Evolutionary conservation across 1,140 invertebrate genomes (phyloP).

Genomic region (Araneus ventricosus): DNA sequence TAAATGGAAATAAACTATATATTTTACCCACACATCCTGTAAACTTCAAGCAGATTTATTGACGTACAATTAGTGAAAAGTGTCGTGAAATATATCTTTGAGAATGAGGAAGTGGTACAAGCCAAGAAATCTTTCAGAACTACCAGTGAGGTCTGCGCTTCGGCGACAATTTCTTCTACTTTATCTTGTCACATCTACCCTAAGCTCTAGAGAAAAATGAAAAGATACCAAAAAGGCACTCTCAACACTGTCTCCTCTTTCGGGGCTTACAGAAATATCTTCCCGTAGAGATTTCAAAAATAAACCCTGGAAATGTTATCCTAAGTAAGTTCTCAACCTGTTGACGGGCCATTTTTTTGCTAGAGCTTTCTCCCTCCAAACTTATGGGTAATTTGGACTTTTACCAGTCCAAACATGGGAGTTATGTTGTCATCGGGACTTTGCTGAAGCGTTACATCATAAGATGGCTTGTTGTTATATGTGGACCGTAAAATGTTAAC

Average conservation of each 20-base stretch:
- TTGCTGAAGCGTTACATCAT: background rate
- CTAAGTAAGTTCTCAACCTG: slow-evolving; percentile 49
- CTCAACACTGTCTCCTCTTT: background rate
- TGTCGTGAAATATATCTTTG: background rate
- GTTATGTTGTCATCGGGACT: slow-evolving; percentile 43
- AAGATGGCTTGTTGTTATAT: background rate
- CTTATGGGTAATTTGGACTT: slow-evolving; percentile 48
- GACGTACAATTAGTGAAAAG: background rate
- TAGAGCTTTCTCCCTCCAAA: background rate
- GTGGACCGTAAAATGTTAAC: background rate
- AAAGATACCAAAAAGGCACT: slow-evolving; percentile 1
- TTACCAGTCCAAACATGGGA: slow-evolving; percentile 23
- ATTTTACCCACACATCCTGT: background rate
- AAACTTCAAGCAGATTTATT: background rate
- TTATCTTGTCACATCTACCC: slow-evolving; percentile 19
- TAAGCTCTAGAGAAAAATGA: background rate
- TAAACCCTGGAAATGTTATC: background rate
- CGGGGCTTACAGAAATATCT: slow-evolving; percentile 4
- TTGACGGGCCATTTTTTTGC: slow-evolving; percentile 27
- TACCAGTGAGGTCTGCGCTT: background rate
- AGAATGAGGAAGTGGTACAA: background rate
- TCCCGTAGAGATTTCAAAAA: slow-evolving; percentile 26
- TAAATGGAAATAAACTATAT: too few species aligned
- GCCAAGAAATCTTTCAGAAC: background rate
- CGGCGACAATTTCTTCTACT: background rate